phyloP scores from a whole-genome alignment of 2,113 vertebrate genomes.

The Anthoscopus minutus region DNA sequence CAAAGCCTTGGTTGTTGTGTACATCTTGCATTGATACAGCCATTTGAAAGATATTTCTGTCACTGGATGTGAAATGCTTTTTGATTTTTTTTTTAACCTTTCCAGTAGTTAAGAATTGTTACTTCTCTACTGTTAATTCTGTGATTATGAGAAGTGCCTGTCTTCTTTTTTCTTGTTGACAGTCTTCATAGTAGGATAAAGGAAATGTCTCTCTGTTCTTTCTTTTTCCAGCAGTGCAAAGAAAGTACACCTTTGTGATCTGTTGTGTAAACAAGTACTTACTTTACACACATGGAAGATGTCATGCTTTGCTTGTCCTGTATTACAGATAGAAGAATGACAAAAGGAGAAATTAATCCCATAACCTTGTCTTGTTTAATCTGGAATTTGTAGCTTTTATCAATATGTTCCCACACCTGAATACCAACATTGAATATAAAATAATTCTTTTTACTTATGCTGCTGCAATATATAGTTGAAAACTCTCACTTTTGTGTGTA shows the following conservation, averaged over 20 bases:
- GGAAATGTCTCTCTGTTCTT: not conserved
- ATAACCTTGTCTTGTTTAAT: not conserved
- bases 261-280: not conserved
- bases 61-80: not conserved
- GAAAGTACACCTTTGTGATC: conserved; percentile 1
- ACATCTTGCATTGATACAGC: not conserved
- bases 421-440: not conserved
- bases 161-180: not conserved
- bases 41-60: not conserved
- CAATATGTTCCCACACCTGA: not conserved
- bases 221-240: not conserved
- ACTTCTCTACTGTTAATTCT: not conserved
- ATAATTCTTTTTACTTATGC: not conserved
- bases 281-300: not conserved
- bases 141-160: not conserved
- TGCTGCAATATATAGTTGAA: not conserved
- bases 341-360: not conserved
- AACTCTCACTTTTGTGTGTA: not conserved
- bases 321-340: not conserved
- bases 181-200: not conserved
- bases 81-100: not conserved
- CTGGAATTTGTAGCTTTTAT: not conserved
- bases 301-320: not conserved
- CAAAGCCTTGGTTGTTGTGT: not conserved
- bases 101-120: not conserved